These are phyloP conservation scores for Limnephilus marmoratus DNA, from an alignment of 2,888 invertebrate genomes.

Conservation along the genomic window DNA sequence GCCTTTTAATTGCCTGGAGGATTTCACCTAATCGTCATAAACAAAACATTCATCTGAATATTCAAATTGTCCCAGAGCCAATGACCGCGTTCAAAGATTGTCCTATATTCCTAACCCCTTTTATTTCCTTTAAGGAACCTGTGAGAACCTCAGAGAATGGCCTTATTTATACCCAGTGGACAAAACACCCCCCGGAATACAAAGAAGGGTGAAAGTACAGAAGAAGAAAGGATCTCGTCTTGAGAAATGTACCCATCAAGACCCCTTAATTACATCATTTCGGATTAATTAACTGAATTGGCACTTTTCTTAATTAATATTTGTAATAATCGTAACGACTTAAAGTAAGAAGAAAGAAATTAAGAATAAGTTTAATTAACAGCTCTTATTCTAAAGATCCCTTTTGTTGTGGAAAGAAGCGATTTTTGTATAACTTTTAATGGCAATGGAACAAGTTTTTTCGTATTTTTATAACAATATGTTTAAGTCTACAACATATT, in stretches of 20 bases:
- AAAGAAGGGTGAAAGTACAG: slow-evolving; percentile 48
- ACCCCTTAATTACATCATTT: not conserved
- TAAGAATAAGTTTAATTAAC: not conserved
- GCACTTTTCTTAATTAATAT: slow-evolving; percentile 7
- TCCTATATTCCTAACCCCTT: slow-evolving; percentile 32
- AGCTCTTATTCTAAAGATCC: not conserved
- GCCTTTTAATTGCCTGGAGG: slow-evolving; percentile 58
- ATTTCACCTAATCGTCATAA: slow-evolving; percentile 58
- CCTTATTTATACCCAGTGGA: slow-evolving; percentile 49
- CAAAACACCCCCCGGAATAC: slow-evolving; percentile 58
- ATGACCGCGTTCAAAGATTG: slow-evolving; percentile 57
- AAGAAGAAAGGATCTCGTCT: slow-evolving; percentile 8
- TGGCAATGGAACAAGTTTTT: too few relatives aligned
- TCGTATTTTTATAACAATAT: too few relatives aligned
- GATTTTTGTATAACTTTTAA: not conserved
- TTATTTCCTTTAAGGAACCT: slow-evolving; percentile 15
- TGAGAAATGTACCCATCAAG: not conserved
- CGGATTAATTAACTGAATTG: not conserved
- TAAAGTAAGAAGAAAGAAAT: not conserved
- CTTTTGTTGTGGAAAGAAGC: not conserved
- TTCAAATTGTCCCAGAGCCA: slow-evolving; percentile 55
- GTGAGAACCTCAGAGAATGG: slow-evolving; percentile 17
- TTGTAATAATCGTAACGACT: not conserved
- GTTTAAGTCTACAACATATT: too few relatives aligned
- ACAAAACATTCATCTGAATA: slow-evolving; percentile 61